These are phyloP conservation scores for Aphrocallistes beatrix DNA, from an alignment of 37 sponge, comb jelly and placozoan genomes.

Conservation along the genomic window DNA sequence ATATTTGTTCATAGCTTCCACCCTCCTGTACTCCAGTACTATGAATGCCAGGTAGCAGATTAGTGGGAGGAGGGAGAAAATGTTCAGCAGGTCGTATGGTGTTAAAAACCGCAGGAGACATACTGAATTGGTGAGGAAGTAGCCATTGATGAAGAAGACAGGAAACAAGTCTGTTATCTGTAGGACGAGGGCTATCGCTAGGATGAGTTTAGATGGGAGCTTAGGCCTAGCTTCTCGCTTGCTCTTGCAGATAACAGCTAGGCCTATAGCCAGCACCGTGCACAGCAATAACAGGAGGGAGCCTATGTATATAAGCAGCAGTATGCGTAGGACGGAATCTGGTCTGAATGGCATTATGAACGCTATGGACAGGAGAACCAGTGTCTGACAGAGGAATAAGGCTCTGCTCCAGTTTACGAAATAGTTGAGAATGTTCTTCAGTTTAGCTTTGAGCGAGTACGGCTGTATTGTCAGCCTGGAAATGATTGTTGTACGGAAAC, in stretches of 20 bases:
- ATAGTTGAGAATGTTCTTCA: neutral
- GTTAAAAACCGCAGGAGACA: neutral
- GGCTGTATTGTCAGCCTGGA: neutral
- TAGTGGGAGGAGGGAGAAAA: neutral
- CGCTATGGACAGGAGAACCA: neutral
- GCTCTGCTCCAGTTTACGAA: neutral
- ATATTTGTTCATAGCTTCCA: constrained; percentile 7
- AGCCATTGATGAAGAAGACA: neutral
- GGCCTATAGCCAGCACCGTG: neutral
- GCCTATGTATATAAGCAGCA: neutral
- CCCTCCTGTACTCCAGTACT: neutral
- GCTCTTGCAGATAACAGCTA: neutral
- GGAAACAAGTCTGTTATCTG: neutral
- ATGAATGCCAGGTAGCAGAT: neutral
- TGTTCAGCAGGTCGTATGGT: neutral
- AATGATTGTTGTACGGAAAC: neutral
- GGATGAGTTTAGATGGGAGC: neutral
- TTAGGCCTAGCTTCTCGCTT: neutral
- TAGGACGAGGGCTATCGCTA: neutral
- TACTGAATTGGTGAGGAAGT: neutral
- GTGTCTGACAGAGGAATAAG: neutral
- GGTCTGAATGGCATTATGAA: neutral
- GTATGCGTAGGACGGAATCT: neutral
- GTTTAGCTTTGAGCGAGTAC: neutral
- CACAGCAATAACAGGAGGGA: neutral